A percentile compares a stretch with the other conserved stretches of the same genome.
Evolutionary conservation across 2,797 vertebrate species (phyloP).

Genomic region (Adrianichthys oophorus): DNA sequence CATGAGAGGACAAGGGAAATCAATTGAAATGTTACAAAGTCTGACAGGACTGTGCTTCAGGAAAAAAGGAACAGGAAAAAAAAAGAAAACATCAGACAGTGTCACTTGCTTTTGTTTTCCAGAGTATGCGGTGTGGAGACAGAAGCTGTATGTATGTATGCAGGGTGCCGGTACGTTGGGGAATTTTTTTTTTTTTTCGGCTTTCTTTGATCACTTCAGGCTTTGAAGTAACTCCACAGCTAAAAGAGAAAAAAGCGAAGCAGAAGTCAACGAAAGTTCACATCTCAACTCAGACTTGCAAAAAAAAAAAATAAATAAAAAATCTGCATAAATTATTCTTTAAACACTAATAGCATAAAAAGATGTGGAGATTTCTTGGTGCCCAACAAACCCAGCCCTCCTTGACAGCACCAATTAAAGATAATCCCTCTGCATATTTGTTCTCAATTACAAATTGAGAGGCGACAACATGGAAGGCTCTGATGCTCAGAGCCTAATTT

Average conservation of each 20-base stretch:
- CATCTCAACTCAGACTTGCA: slow-evolving; percentile 73
- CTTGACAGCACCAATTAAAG: slow-evolving; percentile 72
- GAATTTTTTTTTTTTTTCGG: slow-evolving; percentile 71
- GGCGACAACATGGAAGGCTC: slow-evolving; percentile 47
- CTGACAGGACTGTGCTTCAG: slow-evolving; percentile 74
- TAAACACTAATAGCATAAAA: slow-evolving; percentile 65
- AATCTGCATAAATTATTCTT: slow-evolving; percentile 82
- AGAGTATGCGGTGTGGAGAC: slow-evolving; percentile 48
- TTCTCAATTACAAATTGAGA: slow-evolving; percentile 68
- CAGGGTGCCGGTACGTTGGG: slow-evolving; percentile 75
- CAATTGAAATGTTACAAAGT: slow-evolving; percentile 75
- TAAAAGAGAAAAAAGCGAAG: slow-evolving; percentile 63
- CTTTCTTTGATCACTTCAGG: slow-evolving; percentile 83
- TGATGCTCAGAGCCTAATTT: slow-evolving; percentile 51
- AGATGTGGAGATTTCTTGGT: slow-evolving; percentile 61
- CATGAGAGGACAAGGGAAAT: slow-evolving; percentile 52
- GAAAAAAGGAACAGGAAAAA: slow-evolving; percentile 47
- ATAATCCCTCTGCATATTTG: slow-evolving; percentile 65
- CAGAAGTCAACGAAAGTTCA: slow-evolving; percentile 81
- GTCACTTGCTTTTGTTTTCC: slow-evolving; percentile 81
- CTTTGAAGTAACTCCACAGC: slow-evolving; percentile 84
- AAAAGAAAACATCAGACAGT: slow-evolving; percentile 65
- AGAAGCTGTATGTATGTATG: slow-evolving; percentile 69
- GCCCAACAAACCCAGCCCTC: slow-evolving; percentile 54
- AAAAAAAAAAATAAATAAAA: slow-evolving; percentile 20